Conservation (phyloP, 2,888 invertebrate genomes). For the Drosophila limbata region DNA sequence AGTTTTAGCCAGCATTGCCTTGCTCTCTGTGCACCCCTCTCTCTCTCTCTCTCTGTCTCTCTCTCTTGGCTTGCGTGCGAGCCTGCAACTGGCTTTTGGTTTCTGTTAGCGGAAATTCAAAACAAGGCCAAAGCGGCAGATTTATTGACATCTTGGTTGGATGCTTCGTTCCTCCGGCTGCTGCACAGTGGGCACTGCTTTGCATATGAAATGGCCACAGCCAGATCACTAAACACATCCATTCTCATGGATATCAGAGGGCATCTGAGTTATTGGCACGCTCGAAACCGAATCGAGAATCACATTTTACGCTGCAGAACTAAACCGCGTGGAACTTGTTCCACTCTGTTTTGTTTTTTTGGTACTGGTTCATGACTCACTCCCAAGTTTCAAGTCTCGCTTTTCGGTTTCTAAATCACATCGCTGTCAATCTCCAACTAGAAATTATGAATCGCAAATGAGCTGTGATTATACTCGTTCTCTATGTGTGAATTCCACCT, state of each 20-base stretch:
- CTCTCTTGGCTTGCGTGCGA: constrained; percentile 63
- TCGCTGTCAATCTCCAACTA: constrained; percentile 58
- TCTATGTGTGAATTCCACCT: constrained; percentile 65
- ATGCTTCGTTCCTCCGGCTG: constrained; percentile 13
- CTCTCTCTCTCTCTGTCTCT: neutral
- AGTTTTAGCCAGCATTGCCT: constrained; percentile 14
- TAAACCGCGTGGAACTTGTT: constrained; percentile 38
- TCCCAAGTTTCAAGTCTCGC: neutral
- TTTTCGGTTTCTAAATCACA: constrained; percentile 57
- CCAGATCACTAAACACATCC: constrained; percentile 44
- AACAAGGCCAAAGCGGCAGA: constrained; percentile 83
- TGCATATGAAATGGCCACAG: constrained; percentile 69
- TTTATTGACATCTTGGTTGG: constrained; percentile 83
- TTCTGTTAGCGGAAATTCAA: constrained; percentile 81
- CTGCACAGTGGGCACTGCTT: constrained; percentile 55
- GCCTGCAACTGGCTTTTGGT: constrained; percentile 46
- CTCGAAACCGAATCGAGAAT: constrained; percentile 17
- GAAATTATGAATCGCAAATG: constrained; percentile 77
- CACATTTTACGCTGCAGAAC: constrained; percentile 9
- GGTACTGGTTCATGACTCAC: constrained; percentile 44
- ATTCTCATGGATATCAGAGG: constrained; percentile 50
- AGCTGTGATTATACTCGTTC: constrained; percentile 28
- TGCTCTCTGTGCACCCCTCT: neutral
- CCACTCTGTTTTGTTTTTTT: neutral
- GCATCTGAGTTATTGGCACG: constrained; percentile 71